Evolutionary conservation across 2,797 vertebrate genomes (phyloP), one percentile per base, ranked within the genome.

Genomic region (Passerculus sandwichensis): DNA sequence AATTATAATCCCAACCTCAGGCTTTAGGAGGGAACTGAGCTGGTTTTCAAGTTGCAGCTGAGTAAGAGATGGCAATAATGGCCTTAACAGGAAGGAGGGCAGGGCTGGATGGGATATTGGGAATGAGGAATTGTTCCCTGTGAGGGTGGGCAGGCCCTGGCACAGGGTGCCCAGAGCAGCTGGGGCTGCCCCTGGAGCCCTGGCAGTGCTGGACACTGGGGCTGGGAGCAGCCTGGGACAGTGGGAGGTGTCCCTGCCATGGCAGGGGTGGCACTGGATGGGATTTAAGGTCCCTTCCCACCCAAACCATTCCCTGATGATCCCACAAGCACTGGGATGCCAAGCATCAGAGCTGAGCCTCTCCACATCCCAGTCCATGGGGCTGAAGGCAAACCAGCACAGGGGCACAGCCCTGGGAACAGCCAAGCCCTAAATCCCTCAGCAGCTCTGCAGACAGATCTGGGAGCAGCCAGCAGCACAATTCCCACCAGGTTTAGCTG

Each of bases 31-130:
- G 54, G 54, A 56, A 56, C 8, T 23, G 32, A 56, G 9, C 54
- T 15, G 32, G 13, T n/a, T 56, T 56, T 56, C 10, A 56, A n/a
- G 13, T 23, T 23, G 54, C 54, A 56, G 54, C 2, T n/a, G 54
- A 56, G 32, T 56, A 23, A 56, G 32, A 56, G 21, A 56, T 56
- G 14, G 9, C 23, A 56, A 23, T 23, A 56, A 56, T n/a, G 54
- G 54, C 32, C 20, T 56, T 56, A 56, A n/a, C 13, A 22, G 32
- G 32, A 56, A 56, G 54, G 54, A 34, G 54, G 54, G 54, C 32
- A 23, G 54, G 16, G 30, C 0, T 20, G 1, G 30, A 17, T 65
- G 44, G 44, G 42, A 57, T 17, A 5, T 9, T 6, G 60, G 25
- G 70, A 1, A 34, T 48, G 0, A 8, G 15, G 34, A 34, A 47